These are phyloP conservation scores for Cremastinae sp. DNA, from an alignment of 2,888 invertebrate species.

Conservation along the genomic window DNA sequence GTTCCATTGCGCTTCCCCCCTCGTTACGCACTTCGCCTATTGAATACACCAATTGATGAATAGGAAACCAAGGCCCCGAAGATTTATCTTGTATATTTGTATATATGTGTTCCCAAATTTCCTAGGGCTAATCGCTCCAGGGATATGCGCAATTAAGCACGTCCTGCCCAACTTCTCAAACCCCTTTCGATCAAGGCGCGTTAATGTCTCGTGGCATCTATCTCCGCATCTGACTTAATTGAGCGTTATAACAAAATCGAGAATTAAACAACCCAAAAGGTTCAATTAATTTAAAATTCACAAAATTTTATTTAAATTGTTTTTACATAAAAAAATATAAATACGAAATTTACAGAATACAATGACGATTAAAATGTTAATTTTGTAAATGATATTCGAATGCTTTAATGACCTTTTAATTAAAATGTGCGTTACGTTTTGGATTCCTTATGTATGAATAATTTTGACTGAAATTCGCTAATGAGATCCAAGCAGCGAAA, in stretches of 20 bases:
- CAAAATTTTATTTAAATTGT: background rate
- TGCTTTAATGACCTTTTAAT: no score
- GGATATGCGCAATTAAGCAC: conserved; percentile 59
- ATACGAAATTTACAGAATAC: no score
- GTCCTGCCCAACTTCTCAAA: conserved; percentile 41
- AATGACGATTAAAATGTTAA: no score
- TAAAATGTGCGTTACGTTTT: no score
- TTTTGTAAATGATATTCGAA: no score
- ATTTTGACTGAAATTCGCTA: no score
- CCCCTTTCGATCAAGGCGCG: conserved; percentile 30
- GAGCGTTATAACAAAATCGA: conserved; percentile 26
- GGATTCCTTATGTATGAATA: no score
- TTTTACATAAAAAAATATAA: no score
- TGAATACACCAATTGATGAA: conserved; percentile 42
- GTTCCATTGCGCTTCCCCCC: conserved; percentile 11
- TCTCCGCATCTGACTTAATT: conserved; percentile 40
- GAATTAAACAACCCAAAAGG: conserved; percentile 6
- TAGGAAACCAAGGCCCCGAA: conserved; percentile 3
- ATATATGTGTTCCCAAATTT: background rate
- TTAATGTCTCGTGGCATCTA: conserved; percentile 40
- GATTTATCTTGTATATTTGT: conserved; percentile 6
- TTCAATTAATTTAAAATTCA: background rate
- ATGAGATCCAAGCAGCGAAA: no score
- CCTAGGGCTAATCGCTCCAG: conserved; percentile 31
- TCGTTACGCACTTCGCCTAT: conserved; percentile 8